Evolutionary conservation across 2,113 vertebrate genomes (phyloP), one percentile per base, ranked within the genome.

Genomic region (Melanocharis versteri): DNA sequence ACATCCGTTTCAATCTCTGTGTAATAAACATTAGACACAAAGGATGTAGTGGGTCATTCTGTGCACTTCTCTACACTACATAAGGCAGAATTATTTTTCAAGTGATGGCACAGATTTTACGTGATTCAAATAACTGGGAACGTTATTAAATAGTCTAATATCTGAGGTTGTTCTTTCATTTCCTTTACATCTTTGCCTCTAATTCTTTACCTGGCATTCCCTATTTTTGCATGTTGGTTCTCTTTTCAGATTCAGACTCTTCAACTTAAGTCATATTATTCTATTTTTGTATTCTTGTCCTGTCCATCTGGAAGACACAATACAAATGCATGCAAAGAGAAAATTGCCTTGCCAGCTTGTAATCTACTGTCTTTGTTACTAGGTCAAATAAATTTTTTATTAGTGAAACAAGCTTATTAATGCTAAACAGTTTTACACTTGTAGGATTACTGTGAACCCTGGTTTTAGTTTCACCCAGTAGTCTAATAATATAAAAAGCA

Each of bases 391-490:
- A 48, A 9, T 39, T 75, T 91, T 91, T 94, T 87, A 78, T 91
- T 79, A 83, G 73, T 76, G 73, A 90, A 95, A 79, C 31, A 76
- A 94, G 31, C 65, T 87, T 79, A 85, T 53, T 79, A 73, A 95
- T 87, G 40, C 37, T 40, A 51, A 90, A 40, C 26, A 89, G 31
- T 76, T 93, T 87, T 60, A 78, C 27, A 72, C 61, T 61, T 91
- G n/a, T 13, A 61, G 47, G 57, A 79, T 65, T 69, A 61, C 48
- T 60, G 35, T 64, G 69, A 92, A 70, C 56, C n/a, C n/a, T 56
- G 26, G 4, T 35, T 92, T 89, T 40, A 58, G 13, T 71, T 75
- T 81, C 64, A 78, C 22, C 22, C 68, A n/a, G 44, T 56, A 75
- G 39, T 23, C 53, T 89, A 30, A 71, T 62, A 56, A 87, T 61